A percentile compares a stretch with the other conserved stretches of the same genome.
Evolutionary conservation across 2,888 invertebrate genomes (phyloP).

Genomic region (Mayetiola destructor): DNA sequence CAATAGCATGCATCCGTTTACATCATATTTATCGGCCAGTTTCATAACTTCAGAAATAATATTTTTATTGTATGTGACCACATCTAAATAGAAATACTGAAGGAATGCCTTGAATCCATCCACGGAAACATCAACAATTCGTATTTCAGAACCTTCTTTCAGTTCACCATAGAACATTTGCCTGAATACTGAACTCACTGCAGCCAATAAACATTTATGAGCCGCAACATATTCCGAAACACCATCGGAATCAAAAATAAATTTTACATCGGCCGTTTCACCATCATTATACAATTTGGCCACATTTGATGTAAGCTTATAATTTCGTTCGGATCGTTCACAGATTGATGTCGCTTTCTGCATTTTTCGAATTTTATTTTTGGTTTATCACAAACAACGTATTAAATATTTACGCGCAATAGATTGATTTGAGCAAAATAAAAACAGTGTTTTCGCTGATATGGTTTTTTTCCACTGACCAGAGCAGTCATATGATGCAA

Average conservation of each 20-base stretch:
- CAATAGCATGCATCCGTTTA: conserved; percentile 8
- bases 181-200: conserved; percentile 10
- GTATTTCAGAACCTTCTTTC: conserved; percentile 1
- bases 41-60: conserved; percentile 11
- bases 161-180: conserved; percentile 14
- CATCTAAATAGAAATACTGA: conserved; percentile 13
- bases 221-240: background rate
- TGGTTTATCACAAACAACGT: background rate
- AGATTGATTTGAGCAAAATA: background rate
- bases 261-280: conserved; percentile 10
- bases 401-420: conserved; percentile 7
- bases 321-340: conserved; percentile 12
- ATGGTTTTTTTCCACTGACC: background rate
- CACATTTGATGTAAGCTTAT: background rate
- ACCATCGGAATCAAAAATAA: conserved; percentile 7
- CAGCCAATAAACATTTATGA: conserved; percentile 10
- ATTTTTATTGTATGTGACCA: background rate
- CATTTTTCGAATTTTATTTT: background rate
- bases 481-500: background rate
- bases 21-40: conserved; percentile 15
- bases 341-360: background rate
- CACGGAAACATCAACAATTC: conserved; percentile 13
- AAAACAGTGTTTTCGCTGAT: background rate
- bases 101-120: conserved; percentile 14
- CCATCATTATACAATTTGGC: conserved; percentile 1